Evolutionary conservation across 2,797 vertebrate genomes (phyloP).

Genomic region (Chaenodraco wilsoni): DNA sequence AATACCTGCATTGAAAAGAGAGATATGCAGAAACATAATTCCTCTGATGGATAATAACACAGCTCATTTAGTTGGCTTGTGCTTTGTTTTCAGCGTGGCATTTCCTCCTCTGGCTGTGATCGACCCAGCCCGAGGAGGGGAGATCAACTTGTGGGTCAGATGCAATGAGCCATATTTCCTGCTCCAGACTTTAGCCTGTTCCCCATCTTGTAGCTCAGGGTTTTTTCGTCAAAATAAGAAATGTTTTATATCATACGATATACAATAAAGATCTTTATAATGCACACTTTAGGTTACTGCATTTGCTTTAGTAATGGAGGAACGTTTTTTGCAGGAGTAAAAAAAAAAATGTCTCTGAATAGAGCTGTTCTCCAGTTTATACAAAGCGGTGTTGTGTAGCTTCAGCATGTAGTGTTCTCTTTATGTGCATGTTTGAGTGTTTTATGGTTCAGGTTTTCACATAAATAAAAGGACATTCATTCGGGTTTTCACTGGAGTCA

Average conservation of each 20-base stretch:
- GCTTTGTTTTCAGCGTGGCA: conserved; percentile 45
- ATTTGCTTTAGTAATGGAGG: conserved; percentile 26
- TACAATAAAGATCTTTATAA: conserved; percentile 11
- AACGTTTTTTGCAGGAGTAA: conserved; percentile 27
- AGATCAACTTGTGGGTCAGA: conserved; percentile 33
- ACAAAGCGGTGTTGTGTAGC: conserved; percentile 47
- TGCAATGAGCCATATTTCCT: conserved; percentile 38
- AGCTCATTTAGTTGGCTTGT: conserved; percentile 9
- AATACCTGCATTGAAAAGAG: conserved; percentile 10
- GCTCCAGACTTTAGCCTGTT: conserved; percentile 19
- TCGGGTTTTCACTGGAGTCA: conserved; percentile 7
- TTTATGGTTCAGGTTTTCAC: conserved; percentile 7
- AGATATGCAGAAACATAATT: conserved; percentile 24
- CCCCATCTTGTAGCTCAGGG: not conserved
- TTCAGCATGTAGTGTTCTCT: conserved; percentile 18
- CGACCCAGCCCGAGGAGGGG: conserved; percentile 17
- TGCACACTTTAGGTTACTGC: conserved; percentile 9
- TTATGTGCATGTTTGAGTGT: conserved; percentile 20
- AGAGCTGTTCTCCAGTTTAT: conserved; percentile 12
- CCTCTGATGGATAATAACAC: conserved; percentile 18
- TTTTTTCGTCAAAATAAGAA: conserved; percentile 10
- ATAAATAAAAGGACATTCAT: conserved; percentile 8
- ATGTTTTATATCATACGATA: not conserved
- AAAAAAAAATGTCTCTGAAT: conserved; percentile 30
- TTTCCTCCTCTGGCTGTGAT: conserved; percentile 50